Evolutionary conservation across 2,888 invertebrate genomes (phyloP).

Genomic region (Ormyrus nitidulus): DNA sequence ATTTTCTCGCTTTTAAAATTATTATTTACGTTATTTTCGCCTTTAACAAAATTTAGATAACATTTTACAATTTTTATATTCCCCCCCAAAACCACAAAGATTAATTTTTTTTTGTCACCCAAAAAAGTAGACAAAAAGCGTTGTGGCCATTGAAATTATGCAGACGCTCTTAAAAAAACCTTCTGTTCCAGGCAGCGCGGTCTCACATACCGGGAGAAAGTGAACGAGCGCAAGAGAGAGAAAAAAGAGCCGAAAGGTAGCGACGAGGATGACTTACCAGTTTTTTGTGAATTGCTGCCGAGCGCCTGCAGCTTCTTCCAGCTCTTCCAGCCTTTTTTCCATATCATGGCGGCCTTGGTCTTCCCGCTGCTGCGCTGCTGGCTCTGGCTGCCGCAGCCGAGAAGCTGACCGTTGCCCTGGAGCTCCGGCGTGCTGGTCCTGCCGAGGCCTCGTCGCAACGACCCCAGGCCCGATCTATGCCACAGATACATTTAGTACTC

Average conservation of each 20-base stretch:
- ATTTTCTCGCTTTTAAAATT: not conserved
- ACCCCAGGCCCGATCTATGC: constrained; percentile 71
- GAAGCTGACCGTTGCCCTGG: constrained; percentile 26
- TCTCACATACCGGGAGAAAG: not conserved
- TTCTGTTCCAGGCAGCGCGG: too few species aligned
- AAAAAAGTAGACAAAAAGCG: too few species aligned
- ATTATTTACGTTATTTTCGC: too few species aligned
- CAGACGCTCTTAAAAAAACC: too few species aligned
- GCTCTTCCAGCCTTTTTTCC: constrained; percentile 79
- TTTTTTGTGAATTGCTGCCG: constrained; percentile 83
- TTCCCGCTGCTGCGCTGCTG: constrained; percentile 61
- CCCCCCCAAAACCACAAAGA: too few species aligned
- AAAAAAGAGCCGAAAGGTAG: not conserved
- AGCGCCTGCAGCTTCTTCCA: constrained; percentile 88
- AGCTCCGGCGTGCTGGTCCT: constrained; percentile 65
- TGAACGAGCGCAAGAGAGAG: not conserved
- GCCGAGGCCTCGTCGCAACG: constrained; percentile 67
- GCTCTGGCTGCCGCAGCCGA: constrained; percentile 9
- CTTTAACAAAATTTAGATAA: too few species aligned
- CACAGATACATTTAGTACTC: not conserved
- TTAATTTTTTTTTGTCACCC: too few species aligned
- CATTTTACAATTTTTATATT: too few species aligned
- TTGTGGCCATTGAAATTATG: too few species aligned
- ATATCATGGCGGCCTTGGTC: constrained; percentile 72
- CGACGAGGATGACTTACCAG: constrained; percentile 78